Evolutionary conservation across 1,140 invertebrate species (phyloP), one percentile per base, ranked within the genome.

Genomic region (Armadillidium nasatum): DNA sequence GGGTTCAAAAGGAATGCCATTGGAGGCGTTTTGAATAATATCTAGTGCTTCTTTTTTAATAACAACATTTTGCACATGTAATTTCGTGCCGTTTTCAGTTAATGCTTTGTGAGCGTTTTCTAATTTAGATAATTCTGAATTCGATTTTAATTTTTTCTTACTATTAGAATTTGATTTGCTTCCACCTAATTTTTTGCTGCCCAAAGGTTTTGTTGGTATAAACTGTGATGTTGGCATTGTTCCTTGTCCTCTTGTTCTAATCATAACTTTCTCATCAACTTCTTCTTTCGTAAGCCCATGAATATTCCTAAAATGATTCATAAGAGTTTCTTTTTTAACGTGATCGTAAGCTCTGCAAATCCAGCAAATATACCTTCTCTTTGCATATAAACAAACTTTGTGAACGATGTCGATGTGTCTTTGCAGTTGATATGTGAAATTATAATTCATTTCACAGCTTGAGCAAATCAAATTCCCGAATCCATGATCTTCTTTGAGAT

Each of bases 211-310:
- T n/a, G 80, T 81, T 13, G 80, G 80, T 10, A 81, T 78, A 68
- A 81, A 81, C 70, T 81, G 80, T 7, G 80, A 81, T 10, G 80
- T 81, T 22, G 80, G 80, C 80, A 81, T 81, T 19, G 80, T 81
- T n/a, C 80, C 80, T 70, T 81, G 80, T 6, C 80, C 80, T 44
- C 80, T 71, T 7, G 80, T 81, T 44, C 80, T 70, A n/a, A 81
- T 81, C 80, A 81, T 81, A 4, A 77, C 75, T 67, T 81, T 79
- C 46, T 81, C 80, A 54, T 81, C 77, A 19, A 81, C 77, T 21
- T 81, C 74, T 13, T 76, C 70, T 15, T 75, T 76, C 11, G 74
- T 72, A 10, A 81, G 76, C 4, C 77, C 77, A 60, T 81, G 80
- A 13, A 78, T 75, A 7, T 75, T 81, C 33, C 76, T 75, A 19